A percentile compares a stretch with the other conserved stretches of the same genome.
phyloP scores from a whole-genome alignment of 2,888 invertebrate genomes.

The Teinopalpus imperialis region DNA sequence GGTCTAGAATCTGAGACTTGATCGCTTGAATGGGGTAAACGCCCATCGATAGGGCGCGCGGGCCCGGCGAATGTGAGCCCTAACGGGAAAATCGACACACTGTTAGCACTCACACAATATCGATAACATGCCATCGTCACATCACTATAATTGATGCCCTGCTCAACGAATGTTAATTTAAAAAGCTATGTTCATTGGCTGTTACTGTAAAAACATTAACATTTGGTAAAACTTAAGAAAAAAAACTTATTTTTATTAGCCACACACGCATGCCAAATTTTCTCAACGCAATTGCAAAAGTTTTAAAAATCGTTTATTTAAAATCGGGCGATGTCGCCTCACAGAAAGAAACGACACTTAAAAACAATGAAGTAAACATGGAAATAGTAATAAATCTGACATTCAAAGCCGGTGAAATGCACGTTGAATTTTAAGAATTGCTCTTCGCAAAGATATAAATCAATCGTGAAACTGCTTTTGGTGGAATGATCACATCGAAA shows the following conservation, averaged over 20 bases:
- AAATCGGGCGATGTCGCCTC: constrained; percentile 14
- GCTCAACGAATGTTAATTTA: constrained; percentile 48
- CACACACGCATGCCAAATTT: constrained; percentile 62
- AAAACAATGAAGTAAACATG: constrained; percentile 46
- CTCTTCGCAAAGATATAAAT: constrained; percentile 9
- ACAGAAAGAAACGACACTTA: constrained; percentile 36
- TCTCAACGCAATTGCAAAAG: constrained; percentile 19
- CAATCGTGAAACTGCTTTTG: constrained; percentile 37
- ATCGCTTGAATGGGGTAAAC: constrained; percentile 94
- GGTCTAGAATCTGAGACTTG: constrained; percentile 92
- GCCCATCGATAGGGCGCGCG: constrained; percentile 94
- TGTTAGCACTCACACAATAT: constrained; percentile 83
- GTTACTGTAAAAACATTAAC: constrained; percentile 44
- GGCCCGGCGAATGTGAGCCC: constrained; percentile 96
- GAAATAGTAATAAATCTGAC: constrained; percentile 55
- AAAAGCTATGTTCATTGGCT: constrained; percentile 57
- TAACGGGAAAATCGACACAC: constrained; percentile 82
- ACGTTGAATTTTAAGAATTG: constrained; percentile 24
- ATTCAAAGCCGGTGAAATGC: constrained; percentile 75
- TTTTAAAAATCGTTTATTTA: constrained; percentile 20
- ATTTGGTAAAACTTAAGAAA: constrained; percentile 36
- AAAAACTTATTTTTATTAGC: constrained; percentile 29
- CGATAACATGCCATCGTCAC: constrained; percentile 67
- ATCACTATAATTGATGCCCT: constrained; percentile 50
- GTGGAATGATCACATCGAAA: constrained; percentile 68